Evolutionary conservation across 64 coral and sea anemone species (phyloP).

Genomic region (Astreopora myriophthalma): DNA sequence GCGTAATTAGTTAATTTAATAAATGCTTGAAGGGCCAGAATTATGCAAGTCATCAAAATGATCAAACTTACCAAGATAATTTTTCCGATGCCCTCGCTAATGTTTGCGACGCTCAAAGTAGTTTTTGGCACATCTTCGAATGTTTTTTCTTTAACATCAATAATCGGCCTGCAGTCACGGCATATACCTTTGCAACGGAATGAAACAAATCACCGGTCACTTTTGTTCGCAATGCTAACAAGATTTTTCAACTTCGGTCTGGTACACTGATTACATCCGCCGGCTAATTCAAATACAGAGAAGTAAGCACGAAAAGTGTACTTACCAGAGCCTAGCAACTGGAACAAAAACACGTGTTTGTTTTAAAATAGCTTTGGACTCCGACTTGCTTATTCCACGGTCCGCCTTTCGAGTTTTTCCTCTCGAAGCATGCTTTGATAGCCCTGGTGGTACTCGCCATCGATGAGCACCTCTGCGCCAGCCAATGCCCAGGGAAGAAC

Average conservation of each 20-base stretch:
- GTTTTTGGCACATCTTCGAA: not conserved
- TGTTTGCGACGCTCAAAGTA: not conserved
- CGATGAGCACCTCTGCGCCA: slow-evolving; percentile 66
- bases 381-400: slow-evolving; percentile 22
- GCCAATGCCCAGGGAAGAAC: slow-evolving; percentile 45
- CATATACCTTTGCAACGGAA: slow-evolving; percentile 18
- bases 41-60: not conserved
- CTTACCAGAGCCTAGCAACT: slow-evolving; percentile 63
- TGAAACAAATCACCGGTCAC: not conserved
- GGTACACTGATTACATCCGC: too few relatives aligned
- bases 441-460: slow-evolving; percentile 39
- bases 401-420: slow-evolving; percentile 42
- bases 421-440: slow-evolving; percentile 42
- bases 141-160: not conserved
- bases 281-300: too few relatives aligned
- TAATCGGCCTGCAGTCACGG: slow-evolving; percentile 22
- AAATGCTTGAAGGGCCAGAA: too few relatives aligned
- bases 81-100: not conserved
- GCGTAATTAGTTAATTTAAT: too few relatives aligned
- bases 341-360: slow-evolving; percentile 45
- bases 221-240: not conserved
- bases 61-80: slow-evolving; percentile 35
- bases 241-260: too few relatives aligned
- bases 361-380: slow-evolving; percentile 53
- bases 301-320: slow-evolving; percentile 39